Conservation (phyloP, 2,888 invertebrate species). For the Drosophila dives region DNA sequence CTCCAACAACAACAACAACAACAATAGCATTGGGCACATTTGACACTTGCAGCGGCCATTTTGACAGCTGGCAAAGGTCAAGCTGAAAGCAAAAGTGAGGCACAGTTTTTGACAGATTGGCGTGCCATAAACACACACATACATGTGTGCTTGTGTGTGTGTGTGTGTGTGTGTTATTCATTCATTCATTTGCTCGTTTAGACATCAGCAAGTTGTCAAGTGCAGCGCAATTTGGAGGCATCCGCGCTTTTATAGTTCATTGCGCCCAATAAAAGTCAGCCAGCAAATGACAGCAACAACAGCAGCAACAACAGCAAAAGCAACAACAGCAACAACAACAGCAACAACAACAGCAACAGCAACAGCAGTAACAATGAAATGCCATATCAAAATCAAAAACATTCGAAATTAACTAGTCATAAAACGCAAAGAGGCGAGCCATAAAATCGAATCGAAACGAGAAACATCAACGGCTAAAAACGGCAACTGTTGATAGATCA, state of each 20-base stretch:
- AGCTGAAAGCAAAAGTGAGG: constrained; percentile 74
- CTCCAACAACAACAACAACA: constrained; percentile 40
- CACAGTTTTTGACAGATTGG: constrained; percentile 79
- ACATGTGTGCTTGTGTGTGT: background rate
- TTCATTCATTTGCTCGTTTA: constrained; percentile 35
- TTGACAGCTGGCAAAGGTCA: constrained; percentile 80
- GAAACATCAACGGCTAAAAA: constrained; percentile 60
- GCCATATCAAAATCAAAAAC: constrained; percentile 76
- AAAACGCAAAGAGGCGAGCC: constrained; percentile 48
- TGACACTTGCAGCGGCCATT: constrained; percentile 72
- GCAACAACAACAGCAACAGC: constrained; percentile 26
- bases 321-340: constrained; percentile 28
- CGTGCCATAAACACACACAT: constrained; percentile 9
- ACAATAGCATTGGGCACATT: constrained; percentile 20
- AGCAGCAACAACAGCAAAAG: background rate
- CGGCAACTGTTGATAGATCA: constrained; percentile 80
- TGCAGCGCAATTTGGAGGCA: constrained; percentile 56
- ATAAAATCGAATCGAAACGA: constrained; percentile 31
- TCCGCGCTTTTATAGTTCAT: constrained; percentile 67
- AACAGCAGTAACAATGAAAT: constrained; percentile 35
- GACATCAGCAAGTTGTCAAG: constrained; percentile 68
- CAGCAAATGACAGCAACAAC: constrained; percentile 36
- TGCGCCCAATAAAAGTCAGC: constrained; percentile 56
- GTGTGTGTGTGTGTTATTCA: constrained; percentile 3
- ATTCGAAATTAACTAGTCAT: constrained; percentile 77